Conservation (phyloP, 2,113 vertebrate species). For the Herpetotheres cachinnans region DNA sequence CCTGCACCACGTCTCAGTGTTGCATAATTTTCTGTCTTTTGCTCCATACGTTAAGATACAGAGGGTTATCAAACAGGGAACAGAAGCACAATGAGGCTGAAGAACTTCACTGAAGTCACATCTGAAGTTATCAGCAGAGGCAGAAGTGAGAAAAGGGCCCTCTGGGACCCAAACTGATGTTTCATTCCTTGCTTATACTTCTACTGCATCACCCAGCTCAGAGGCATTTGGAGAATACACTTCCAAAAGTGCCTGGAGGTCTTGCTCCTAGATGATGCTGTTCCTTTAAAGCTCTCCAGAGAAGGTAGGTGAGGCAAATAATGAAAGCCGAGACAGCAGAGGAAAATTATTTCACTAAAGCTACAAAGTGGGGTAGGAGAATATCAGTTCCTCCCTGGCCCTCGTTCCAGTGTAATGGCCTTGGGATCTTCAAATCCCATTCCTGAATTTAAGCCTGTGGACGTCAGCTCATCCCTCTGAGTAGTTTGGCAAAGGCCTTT, state of each 20-base stretch:
- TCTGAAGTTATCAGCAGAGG: neutral
- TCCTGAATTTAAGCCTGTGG: neutral
- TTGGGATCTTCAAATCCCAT: neutral
- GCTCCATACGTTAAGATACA: neutral
- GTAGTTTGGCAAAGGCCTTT: neutral
- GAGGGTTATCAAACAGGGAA: neutral
- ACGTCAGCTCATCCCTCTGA: neutral
- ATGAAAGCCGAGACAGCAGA: fast-evolving
- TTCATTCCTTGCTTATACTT: neutral
- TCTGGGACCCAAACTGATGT: neutral
- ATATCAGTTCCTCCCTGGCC: fast-evolving
- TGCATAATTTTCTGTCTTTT: neutral
- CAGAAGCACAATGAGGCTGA: neutral
- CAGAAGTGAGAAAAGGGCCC: neutral
- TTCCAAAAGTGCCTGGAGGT: neutral
- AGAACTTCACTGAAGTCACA: neutral
- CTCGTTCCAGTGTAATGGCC: neutral
- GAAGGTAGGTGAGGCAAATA: neutral
- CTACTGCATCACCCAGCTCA: neutral
- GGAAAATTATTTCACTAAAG: neutral
- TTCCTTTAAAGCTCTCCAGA: neutral
- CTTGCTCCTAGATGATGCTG: neutral
- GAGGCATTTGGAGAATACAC: neutral
- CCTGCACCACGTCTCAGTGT: neutral
- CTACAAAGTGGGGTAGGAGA: neutral